Evolutionary conservation across 2,888 invertebrate genomes (phyloP), one percentile per base, ranked within the genome.

Genomic region (Campoplex capitator): DNA sequence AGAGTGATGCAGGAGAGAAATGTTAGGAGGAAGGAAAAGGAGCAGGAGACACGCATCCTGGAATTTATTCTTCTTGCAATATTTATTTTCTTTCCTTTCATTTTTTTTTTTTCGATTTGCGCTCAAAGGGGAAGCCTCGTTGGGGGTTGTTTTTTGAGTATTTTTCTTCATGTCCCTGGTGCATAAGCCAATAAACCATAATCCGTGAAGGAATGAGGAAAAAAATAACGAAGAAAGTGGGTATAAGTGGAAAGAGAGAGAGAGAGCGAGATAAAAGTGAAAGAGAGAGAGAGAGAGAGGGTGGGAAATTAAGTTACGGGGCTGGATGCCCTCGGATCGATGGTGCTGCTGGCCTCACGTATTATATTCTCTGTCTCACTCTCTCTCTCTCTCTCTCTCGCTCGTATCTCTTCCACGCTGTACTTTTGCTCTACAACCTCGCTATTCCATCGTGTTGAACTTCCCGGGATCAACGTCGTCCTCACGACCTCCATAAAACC

Each of bases 291-390:
- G 88, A 90, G 88, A 83, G 38, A 38, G 77, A 56, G 87, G 86
- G 84, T 86, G 84, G 88, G 88, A 90, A 92, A 92, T 91, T 91
- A 90, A 91, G 91, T 91, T 89, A 90, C 89, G 89, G 88, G 84
- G 87, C 88, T 88, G 89, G 88, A 89, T 88, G 88, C 85, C 84
- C 85, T 58, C 76, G 90, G 92, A 92, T 92, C 92, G 92, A 92
- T 92, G 90, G 88, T 91, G 91, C 90, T 88, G 90, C 88, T 88
- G 88, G 84, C 80, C 81, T 87, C 81, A 78, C 81, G 84, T 87
- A 82, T 78, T 81, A 76, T 70, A 48, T n/a, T 58, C 74, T 74
- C 65, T 82, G 65, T 42, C 75, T 71, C 51, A 58, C 54, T 74
- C 86, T 75, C 80, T 82, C 85, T 65, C 76, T 79, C 81, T 81